phyloP scores from a whole-genome alignment of 2,888 invertebrate genomes.

The Amblyjoppa proteus region DNA sequence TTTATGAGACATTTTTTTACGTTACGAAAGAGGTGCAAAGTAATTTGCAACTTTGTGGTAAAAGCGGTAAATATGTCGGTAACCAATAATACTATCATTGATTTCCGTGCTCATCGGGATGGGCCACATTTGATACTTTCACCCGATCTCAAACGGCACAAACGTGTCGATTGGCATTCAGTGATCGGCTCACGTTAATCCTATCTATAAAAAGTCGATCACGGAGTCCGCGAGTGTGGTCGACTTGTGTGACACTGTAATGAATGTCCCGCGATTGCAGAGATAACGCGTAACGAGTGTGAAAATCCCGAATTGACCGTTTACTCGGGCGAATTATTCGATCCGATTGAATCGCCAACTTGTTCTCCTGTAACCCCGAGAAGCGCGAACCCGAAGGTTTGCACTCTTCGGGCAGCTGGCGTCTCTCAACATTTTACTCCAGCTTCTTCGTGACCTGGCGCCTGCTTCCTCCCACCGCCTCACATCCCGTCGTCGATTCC shows the following conservation, averaged over 20 bases:
- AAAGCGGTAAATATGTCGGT: too few species aligned
- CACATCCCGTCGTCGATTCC: slow-evolving; percentile 57
- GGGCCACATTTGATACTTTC: too few species aligned
- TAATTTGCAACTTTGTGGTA: too few species aligned
- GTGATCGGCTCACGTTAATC: slow-evolving; percentile 6
- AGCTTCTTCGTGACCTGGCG: slow-evolving; percentile 15
- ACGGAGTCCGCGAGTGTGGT: background rate
- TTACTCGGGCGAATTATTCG: slow-evolving; percentile 21
- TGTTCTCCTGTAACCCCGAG: background rate
- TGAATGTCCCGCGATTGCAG: background rate
- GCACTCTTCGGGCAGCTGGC: background rate
- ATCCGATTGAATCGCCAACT: slow-evolving; percentile 27
- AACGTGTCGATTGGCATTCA: background rate
- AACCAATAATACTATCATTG: background rate
- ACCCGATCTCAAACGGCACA: too few species aligned
- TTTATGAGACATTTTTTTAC: too few species aligned
- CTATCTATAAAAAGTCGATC: background rate
- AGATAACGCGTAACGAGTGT: background rate
- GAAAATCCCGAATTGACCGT: background rate
- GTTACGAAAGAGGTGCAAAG: too few species aligned
- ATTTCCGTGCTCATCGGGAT: too few species aligned
- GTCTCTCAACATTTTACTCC: slow-evolving; percentile 22
- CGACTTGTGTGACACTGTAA: background rate
- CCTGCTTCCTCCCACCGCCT: slow-evolving; percentile 15
- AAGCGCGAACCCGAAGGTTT: background rate